Evolutionary conservation across 2,888 invertebrate species (phyloP), one percentile per base, ranked within the genome.

Genomic region (Thyatira batis): DNA sequence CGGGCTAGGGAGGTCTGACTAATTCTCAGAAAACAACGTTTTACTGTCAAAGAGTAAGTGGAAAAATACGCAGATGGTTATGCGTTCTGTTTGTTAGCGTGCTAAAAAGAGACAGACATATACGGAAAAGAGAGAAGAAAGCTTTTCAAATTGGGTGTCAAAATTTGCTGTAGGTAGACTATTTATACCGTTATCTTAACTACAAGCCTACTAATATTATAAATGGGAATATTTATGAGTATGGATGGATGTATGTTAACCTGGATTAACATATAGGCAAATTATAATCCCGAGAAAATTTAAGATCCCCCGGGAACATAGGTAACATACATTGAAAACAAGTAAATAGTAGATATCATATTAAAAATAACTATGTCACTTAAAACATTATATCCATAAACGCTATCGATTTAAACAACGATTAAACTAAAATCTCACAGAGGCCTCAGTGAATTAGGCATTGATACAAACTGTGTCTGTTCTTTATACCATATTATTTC

Each of bases 21-120:
- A 85, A 85, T 85, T 82, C 78, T 67, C 76, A 80, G 84, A 84
- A 84, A 84, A 84, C 82, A 83, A 74, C 78, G 65, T 70, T 75
- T 71, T 63, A 65, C 71, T 39, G 49, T 44, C 83, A 84, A 60
- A 82, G 85, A 84, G 11, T 63, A 73, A 10, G n/a, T 3, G 17
- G 23, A 21, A 23, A 28, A 45, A 52, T 53, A 60, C 52, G 51
- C 20, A 58, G 17, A 33, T n/a, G 25, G 21, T 57, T 51, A 55
- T 23, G 1, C 11, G 9, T 20, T 43, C 2, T 13, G 5, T 43
- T 45, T 23, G 3, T 27, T 44, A 17, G 28, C 6, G 28, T 2
- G 28, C 9, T 28, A 2, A 9, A 28, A 28, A 6, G n/a, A n/a
- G n/a, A n/a, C n/a, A n/a, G n/a, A n/a, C n/a, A n/a, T n/a, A n/a